These are phyloP conservation scores for Chaitophorus viminalis DNA, from an alignment of 2,888 invertebrate genomes.

Conservation along the genomic window DNA sequence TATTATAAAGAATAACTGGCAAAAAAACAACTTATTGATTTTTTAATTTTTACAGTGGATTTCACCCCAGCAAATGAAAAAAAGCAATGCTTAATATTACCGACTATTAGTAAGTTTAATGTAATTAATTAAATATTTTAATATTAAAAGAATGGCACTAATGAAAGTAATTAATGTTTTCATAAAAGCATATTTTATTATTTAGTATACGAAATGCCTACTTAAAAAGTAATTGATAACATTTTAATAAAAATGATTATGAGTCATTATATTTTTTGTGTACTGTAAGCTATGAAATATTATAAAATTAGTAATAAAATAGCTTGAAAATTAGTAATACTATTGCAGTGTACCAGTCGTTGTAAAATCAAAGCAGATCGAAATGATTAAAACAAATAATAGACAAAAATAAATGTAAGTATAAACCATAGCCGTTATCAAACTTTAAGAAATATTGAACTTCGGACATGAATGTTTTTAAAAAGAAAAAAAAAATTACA, in stretches of 20 bases:
- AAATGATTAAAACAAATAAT: background rate
- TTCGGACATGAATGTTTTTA: background rate
- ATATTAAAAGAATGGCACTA: background rate
- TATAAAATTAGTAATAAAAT: background rate
- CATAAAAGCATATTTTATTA: background rate
- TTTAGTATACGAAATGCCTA: background rate
- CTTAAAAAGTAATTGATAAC: background rate
- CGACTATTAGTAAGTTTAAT: background rate
- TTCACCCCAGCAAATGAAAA: background rate
- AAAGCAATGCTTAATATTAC: background rate
- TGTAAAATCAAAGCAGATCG: background rate
- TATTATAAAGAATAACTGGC: background rate
- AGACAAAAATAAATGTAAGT: background rate
- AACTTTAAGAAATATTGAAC: background rate
- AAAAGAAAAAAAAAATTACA: background rate
- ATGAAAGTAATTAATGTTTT: background rate
- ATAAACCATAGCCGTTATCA: background rate
- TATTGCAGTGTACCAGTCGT: background rate
- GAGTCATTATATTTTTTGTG: background rate
- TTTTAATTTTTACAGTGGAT: background rate
- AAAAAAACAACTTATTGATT: background rate
- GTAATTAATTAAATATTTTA: constrained; percentile 1
- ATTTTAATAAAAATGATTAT: background rate
- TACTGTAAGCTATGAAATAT: background rate
- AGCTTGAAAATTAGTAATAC: background rate